Base-by-base conservation (phyloP, 2,113 vertebrate species). In the Isichthys henryi region DNA sequence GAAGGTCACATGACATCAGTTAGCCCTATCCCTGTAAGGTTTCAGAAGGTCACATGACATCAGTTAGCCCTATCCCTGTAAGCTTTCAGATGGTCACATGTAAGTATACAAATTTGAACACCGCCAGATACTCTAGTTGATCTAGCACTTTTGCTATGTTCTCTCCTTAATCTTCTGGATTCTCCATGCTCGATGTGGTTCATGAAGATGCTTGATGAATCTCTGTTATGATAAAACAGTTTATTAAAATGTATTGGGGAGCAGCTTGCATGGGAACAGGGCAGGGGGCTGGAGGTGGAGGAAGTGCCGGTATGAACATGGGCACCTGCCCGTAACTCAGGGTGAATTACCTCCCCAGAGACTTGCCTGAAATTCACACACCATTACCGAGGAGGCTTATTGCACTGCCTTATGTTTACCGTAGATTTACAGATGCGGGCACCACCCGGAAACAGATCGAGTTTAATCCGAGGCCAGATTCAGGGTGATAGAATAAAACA, bases 401-500 rank as follows among this genome's bases (percentile, higher is more conserved):
- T 86, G 49, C 49, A 27, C 53, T 53, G 13, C 48, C 21, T 19
- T 86, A 52, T 86, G 50, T 87, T 53, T 53, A 53, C 35, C 50
- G 11, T 87, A 53, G 27, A 87, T 87, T 52, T 87, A 50, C 48
- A 50, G 48, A 27, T 50, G 45, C 19, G 2, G 9, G 48, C 48
- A 10, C 23, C 45, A 86, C 21, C 45, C 9, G 83, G 83, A 27
- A 70, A 86, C 45, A 50, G 45, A 86, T 49, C 27, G 83, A 48
- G 49, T 87, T 52, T 87, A 87, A 87, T 87, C 85, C 19, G 7
- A 27, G 50, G 48, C 85, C 85, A 53, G 31, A 56, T 50, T 35
- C 11, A 39, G 50, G 31, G 27, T 35, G 48, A 87, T 87, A 87
- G 27, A 87, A 87, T 87, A 53, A 87, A 87, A 87, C n/a, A 50